Evolutionary conservation across 2,797 vertebrate species (phyloP).

Genomic region (Danio aesculapii): DNA sequence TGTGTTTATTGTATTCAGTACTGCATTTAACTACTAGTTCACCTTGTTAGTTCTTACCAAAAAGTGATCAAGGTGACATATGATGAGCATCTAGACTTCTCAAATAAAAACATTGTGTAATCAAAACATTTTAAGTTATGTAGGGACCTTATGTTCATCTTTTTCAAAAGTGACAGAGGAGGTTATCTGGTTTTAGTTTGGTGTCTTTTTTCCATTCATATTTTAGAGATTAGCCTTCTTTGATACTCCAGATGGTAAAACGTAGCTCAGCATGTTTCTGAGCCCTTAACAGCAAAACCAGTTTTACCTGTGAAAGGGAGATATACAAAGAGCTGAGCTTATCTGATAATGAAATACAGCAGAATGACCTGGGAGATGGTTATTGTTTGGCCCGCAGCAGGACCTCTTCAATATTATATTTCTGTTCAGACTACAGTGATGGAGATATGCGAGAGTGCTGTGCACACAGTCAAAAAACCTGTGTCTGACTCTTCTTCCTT

Average conservation of each 20-base stretch:
- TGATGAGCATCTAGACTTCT: not conserved
- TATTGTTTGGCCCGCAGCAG: not conserved
- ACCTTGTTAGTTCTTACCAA: not conserved
- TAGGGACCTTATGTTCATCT: not conserved
- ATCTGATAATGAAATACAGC: slow-evolving; percentile 16
- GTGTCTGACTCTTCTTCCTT: too few species aligned
- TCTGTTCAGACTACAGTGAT: slow-evolving; percentile 7
- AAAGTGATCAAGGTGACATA: not conserved
- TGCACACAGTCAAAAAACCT: not conserved
- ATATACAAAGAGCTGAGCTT: not conserved
- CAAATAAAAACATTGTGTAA: not conserved
- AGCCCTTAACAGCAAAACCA: slow-evolving; percentile 22
- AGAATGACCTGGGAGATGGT: not conserved
- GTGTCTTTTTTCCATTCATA: not conserved
- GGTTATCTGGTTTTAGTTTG: not conserved
- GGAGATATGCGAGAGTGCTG: not conserved
- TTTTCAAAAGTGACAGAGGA: not conserved
- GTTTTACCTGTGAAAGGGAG: slow-evolving; percentile 30
- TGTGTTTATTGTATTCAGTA: not conserved
- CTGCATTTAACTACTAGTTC: not conserved
- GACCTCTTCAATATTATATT: not conserved
- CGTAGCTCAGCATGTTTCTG: slow-evolving; percentile 24
- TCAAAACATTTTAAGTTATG: not conserved
- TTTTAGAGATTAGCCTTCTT: slow-evolving; percentile 21
- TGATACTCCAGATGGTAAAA: slow-evolving; percentile 22